These are phyloP conservation scores for Platycheirus rosarum DNA, from an alignment of 2,888 invertebrate genomes.

Conservation along the genomic window DNA sequence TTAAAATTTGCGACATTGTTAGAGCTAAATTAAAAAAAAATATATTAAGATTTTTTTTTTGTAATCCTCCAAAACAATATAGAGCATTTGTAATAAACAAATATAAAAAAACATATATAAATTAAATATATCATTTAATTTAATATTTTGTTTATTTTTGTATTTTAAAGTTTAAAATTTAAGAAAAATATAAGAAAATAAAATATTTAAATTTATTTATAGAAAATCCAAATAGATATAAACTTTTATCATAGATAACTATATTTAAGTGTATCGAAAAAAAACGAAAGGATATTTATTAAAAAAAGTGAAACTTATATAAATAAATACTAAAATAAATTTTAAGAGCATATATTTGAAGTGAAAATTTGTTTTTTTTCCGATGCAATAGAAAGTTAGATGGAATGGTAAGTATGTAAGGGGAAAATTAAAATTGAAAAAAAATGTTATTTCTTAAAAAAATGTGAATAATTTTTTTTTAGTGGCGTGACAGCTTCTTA, in stretches of 20 bases:
- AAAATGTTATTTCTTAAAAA: too few species aligned
- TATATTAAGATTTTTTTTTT: slow-evolving; percentile 5
- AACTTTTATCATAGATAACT: slow-evolving; percentile 48
- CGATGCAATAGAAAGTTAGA: too few species aligned
- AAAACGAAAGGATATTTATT: slow-evolving; percentile 62
- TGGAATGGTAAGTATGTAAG: too few species aligned
- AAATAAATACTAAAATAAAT: slow-evolving; percentile 66
- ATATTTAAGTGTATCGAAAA: slow-evolving; percentile 54
- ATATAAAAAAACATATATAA: slow-evolving; percentile 15
- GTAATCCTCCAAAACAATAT: slow-evolving; percentile 11
- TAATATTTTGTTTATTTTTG: slow-evolving; percentile 21
- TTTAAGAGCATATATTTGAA: slow-evolving; percentile 62
- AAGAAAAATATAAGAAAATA: slow-evolving; percentile 22
- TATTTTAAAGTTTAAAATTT: slow-evolving; percentile 29
- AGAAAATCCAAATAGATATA: slow-evolving; percentile 45
- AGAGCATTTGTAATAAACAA: neutral
- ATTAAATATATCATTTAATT: neutral
- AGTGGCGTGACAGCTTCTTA: too few species aligned
- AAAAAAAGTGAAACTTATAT: slow-evolving; percentile 42
- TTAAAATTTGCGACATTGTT: slow-evolving; percentile 31
- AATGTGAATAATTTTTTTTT: too few species aligned
- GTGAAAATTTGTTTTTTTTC: slow-evolving; percentile 9
- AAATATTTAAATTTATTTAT: slow-evolving; percentile 53
- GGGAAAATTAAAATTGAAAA: too few species aligned
- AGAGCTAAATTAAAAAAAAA: neutral